These are phyloP conservation scores for Corythornis leucogaster DNA, from an alignment of 2,797 vertebrate species.

Conservation along the genomic window DNA sequence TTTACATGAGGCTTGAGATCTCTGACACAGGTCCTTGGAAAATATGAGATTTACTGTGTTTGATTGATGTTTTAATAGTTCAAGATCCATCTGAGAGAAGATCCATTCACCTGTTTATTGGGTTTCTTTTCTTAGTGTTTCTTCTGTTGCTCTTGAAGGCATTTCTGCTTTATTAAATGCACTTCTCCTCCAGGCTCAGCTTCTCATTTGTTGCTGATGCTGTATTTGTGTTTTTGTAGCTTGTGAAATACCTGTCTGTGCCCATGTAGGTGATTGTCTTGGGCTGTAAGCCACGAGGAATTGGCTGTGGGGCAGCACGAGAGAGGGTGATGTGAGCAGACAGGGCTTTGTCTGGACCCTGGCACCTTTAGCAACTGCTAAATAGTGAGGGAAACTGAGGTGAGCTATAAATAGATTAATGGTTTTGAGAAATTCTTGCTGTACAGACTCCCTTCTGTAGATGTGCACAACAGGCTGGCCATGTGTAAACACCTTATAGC, in stretches of 20 bases:
- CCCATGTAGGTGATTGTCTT: neutral
- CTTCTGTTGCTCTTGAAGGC: neutral
- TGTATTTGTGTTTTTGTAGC: neutral
- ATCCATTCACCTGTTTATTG: neutral
- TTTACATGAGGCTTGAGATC: neutral
- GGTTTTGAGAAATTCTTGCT: neutral
- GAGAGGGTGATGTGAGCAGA: neutral
- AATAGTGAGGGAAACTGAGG: neutral
- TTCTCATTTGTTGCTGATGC: neutral
- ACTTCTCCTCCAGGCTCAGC: neutral
- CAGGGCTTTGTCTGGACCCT: neutral
- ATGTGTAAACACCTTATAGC: neutral
- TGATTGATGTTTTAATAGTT: neutral
- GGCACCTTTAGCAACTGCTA: neutral
- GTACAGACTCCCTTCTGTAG: neutral
- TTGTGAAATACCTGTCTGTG: neutral
- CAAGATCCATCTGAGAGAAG: neutral
- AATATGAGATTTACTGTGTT: neutral
- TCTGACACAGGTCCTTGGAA: neutral
- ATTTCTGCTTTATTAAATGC: neutral
- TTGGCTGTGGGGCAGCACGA: neutral
- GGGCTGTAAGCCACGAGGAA: neutral
- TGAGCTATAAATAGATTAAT: neutral
- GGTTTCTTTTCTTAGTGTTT: neutral
- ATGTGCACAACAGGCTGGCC: neutral